phyloP scores from a whole-genome alignment of 2,797 vertebrate genomes.

The Lerista edwardsae region DNA sequence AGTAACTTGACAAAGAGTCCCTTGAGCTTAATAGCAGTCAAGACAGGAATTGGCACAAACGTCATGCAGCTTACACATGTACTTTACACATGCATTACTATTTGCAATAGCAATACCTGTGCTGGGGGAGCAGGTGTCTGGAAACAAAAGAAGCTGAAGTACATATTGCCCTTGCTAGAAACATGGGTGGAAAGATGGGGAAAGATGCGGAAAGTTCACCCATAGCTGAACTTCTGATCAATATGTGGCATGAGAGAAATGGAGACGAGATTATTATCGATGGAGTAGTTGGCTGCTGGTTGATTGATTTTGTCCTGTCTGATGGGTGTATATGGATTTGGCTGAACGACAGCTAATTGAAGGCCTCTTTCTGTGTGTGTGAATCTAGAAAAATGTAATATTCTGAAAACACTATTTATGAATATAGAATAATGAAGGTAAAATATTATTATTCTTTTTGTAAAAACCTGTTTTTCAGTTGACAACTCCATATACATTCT shows the following conservation, averaged over 20 bases:
- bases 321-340: background rate
- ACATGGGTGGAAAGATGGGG: background rate
- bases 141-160: background rate
- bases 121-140: background rate
- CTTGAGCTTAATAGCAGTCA: background rate
- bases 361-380: background rate
- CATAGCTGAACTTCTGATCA: too few relatives aligned
- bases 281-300: background rate
- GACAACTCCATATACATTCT: background rate
- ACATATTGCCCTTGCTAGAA: background rate
- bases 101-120: background rate
- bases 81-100: background rate
- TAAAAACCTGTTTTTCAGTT: background rate
- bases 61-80: background rate
- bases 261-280: background rate
- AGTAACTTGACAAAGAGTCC: background rate
- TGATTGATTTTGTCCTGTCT: too few relatives aligned
- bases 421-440: background rate
- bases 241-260: background rate
- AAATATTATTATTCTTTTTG: background rate
- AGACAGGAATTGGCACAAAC: background rate
- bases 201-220: too few relatives aligned
- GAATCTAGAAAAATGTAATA: background rate
- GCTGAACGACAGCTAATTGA: background rate
- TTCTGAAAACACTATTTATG: background rate